Conservation (phyloP, 2,113 vertebrate genomes). For the Murina feae region DNA sequence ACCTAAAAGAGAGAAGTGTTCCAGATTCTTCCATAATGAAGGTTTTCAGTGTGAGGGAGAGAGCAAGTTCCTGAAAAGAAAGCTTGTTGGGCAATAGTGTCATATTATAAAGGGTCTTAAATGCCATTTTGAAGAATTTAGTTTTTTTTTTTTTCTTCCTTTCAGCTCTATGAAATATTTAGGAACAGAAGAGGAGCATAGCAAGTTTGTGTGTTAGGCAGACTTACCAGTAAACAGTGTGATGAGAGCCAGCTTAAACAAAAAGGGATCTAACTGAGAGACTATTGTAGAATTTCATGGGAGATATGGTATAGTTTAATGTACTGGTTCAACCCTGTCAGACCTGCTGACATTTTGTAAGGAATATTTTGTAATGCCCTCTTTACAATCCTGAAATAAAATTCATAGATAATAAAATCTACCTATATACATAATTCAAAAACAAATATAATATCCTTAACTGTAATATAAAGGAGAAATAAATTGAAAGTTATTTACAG, state of each 20-base stretch:
- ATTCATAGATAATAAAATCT: not conserved
- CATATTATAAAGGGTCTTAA: not conserved
- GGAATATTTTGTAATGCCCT: not conserved
- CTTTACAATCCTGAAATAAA: conserved; percentile 28
- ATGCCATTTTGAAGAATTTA: not conserved
- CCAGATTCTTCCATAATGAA: not conserved
- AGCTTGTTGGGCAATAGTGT: not conserved
- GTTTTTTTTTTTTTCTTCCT: not conserved
- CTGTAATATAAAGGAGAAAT: conserved; percentile 5
- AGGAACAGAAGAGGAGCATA: not conserved
- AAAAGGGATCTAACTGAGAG: not conserved
- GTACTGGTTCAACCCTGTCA: not conserved
- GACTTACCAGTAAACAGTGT: not conserved
- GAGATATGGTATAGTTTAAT: not conserved
- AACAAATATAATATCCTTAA: not conserved
- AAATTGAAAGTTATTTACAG: conserved; percentile 8
- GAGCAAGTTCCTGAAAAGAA: not conserved
- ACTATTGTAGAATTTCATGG: not conserved
- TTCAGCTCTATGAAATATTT: not conserved
- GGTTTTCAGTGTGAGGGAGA: not conserved
- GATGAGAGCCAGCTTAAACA: not conserved
- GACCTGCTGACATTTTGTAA: not conserved
- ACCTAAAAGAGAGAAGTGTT: not conserved
- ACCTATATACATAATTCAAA: not conserved
- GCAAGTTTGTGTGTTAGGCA: conserved; percentile 1